Base-by-base conservation (phyloP, 1,140 invertebrate species). In the Diabrotica virgifera region DNA sequence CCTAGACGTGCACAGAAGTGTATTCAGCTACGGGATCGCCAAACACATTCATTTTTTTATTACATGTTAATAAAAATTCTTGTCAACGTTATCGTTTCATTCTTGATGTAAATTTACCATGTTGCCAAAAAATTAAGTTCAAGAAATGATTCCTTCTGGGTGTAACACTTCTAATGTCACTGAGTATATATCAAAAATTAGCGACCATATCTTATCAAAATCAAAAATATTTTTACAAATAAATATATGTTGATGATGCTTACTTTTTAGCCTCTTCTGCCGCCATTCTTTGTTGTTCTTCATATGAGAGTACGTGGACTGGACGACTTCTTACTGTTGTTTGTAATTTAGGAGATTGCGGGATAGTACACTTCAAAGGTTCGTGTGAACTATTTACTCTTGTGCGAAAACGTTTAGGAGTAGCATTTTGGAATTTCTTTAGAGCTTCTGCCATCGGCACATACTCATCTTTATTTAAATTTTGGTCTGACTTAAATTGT, bases 391-490 rank as follows among this genome's bases (percentile, higher is more conserved):
- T 14, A 38, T 14, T 56, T 56, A 38, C 46, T 51, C 75, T 79
- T 0, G 75, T 74, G 37, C 74, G 75, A 51, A 83, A 84, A 38
- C 82, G 72, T 40, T 78, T 70, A 0, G 82, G 82, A 6, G 81
- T 83, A 0, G 65, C 68, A n/a, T 63, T 73, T 36, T 83, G 81
- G 12, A 80, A 84, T 52, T 79, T 79, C 0, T 70, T 73, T 5
- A 83, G 68, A 0, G 78, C 77, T 63, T 84, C 81, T 8, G 82
- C 82, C 51, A 82, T 63, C 55, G 77, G 81, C 0, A 83, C 62
- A 59, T 77, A 82, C 5, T 80, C 70, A 11, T 60, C 50, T 38
- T 65, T 50, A 40, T 61, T 62, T 12, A 72, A 24, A 24, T 68
- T 64, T 14, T 70, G 66, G 2, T 52, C 36, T 3, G 70, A 73